Base-by-base conservation (phyloP, 2,888 invertebrate genomes). In the Cactoblastis cactorum region DNA sequence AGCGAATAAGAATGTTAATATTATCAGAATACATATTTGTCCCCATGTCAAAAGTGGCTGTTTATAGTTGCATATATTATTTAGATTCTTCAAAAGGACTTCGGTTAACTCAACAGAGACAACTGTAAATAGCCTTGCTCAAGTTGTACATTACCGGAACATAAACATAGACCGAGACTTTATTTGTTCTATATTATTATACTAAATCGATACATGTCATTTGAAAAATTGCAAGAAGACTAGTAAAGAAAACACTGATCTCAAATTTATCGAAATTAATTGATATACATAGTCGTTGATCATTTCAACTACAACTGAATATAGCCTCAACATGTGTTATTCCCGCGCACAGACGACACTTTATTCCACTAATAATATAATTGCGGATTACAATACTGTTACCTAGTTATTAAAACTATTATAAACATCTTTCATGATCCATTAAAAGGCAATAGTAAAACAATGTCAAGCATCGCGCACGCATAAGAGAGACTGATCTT, bases 401-500 rank as follows among this genome's bases (percentile, higher is more conserved):
- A 24, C 15, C 43, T 43, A 5, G 24, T 24, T 28, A n/a, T 43
- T 3, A 43, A 43, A 14, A n/a, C 15, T 24, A 28, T 3, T 9
- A 28, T 28, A 11, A 15, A 43, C 43, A 43, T 43, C 19, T 12
- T 28, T 17, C 15, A 8, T 32, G 28, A 28, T 43, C 43, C 43
- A 28, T 28, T 17, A 43, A 28, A 43, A 38, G 9, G 18, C 38
- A 18, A 35, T 14, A n/a, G 22, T 28, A 28, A 45, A 45, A 17
- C 37, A 48, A 17, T 37, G 24, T 28, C 37, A 48, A 28, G 45
- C 37, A 37, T 37, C 24, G 34, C 35, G 1, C 9, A 22, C 38
- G 15, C n/a, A 11, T 33, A n/a, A 9, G 34, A 37, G 35, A 24
- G 22, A 47, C 47, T 22, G 11, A 22, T 6, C 22, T 67, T 66